Evolutionary conservation across 2,888 invertebrate species (phyloP), one percentile per base, ranked within the genome.

Genomic region (Pseudococcus longispinus): DNA sequence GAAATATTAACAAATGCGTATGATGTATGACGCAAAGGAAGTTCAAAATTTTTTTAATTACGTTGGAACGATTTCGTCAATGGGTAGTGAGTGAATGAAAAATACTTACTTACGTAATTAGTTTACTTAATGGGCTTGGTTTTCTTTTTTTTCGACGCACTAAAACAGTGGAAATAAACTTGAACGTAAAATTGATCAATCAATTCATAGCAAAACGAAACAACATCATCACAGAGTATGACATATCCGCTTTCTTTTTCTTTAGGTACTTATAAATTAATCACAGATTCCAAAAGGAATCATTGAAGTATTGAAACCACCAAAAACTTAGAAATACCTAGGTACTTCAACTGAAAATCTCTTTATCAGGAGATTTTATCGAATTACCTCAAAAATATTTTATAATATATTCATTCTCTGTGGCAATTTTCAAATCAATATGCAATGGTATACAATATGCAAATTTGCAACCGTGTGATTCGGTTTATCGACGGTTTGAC

Each of bases 21-120:
- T 80, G 42, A 80, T n/a, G 29, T 42, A 80, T 80, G 77, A 80
- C 77, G 77, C 77, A 80, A 80, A 42, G 23, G 23, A 80, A 80
- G 77, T 80, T 80, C 77, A 80, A 42, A 42, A 80, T 20, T 42
- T 37, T 77, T 80, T 42, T 80, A 80, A 80, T 80, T 80, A 42
- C 77, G 77, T 80, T 2, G 42, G 23, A 29, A 11, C 18, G 20
- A 80, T 80, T 80, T 80, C 42, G 77, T 80, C 77, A 80, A 80
- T 80, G 15, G 29, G 18, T 29, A 29, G 6, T 70, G 70, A 29
- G 6, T 70, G 70, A 70, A 70, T 70, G 70, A 70, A 70, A 29
- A 15, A 70, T 70, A 70, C 70, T 70, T 70, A 26, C 70, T 29
- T 29, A 60, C 60, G 60, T 60, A 60, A 60, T 60, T 23, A 23